Evolutionary conservation across 1,140 invertebrate species (phyloP), one percentile per base, ranked within the genome.

Genomic region (Anastrepha ludens): DNA sequence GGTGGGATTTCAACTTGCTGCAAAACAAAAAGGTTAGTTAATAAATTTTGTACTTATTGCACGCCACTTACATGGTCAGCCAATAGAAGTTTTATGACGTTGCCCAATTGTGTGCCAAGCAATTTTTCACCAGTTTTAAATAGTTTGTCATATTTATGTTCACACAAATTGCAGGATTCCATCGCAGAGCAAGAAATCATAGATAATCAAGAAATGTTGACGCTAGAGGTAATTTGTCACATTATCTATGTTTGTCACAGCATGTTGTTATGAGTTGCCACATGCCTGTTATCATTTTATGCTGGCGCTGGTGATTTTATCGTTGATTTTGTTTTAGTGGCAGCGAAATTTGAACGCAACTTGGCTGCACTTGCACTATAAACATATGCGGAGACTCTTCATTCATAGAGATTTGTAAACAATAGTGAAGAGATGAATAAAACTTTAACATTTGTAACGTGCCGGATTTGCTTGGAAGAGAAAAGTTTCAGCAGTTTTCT

Each of bases 131-230:
- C 4, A n/a, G 74, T 44, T 8, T 55, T 15, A 50, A 81, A 81
- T 4, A 81, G 17, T 55, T 20, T n/a, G 17, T 50, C 44, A 50
- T 9, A 20, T 20, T 81, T 55, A 50, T 20, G 20, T 81, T 55
- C 55, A 81, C 74, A 81, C 74, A 81, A 55, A 50, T 15, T 81
- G 47, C 74, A 81, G 6, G 50, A n/a, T 20, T 29, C 29, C 29
- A 29, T 29, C 8, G 29, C 64, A 29, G 62, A 13, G 55, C 55
- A 58, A 13, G 7, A 58, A 13, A 13, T n/a, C n/a, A n/a, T n/a
- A n/a, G n/a, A n/a, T n/a, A n/a, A n/a, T n/a, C n/a, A n/a, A n/a
- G n/a, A n/a, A n/a, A n/a, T n/a, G n/a, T n/a, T n/a, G n/a, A n/a
- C n/a, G n/a, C n/a, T n/a, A n/a, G n/a, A n/a, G n/a, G n/a, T n/a